A percentile compares a stretch with the other conserved stretches of the same genome.
phyloP scores from a whole-genome alignment of 2,113 vertebrate genomes.

The Callocephalon fimbriatum region DNA sequence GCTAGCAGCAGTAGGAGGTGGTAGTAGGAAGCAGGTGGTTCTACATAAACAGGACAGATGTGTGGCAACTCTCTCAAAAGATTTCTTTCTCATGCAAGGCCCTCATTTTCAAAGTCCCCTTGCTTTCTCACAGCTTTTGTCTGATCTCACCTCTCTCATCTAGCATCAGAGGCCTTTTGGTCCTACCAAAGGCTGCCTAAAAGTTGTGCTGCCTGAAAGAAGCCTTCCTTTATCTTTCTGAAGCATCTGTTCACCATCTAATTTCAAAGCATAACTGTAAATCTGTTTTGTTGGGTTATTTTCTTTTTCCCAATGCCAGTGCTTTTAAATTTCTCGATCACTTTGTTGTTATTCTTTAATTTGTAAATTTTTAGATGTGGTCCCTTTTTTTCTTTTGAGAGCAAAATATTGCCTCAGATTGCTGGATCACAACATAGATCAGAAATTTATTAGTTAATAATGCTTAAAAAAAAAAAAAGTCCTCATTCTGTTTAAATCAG shows the following conservation, averaged over 20 bases:
- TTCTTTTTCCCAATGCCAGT: not conserved
- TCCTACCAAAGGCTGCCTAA: slow-evolving; percentile 1
- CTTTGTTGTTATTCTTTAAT: slow-evolving; percentile 37
- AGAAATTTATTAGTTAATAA: slow-evolving; percentile 42
- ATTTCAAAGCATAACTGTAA: slow-evolving; percentile 55
- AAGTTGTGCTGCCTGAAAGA: slow-evolving; percentile 13
- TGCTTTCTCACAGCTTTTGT: not conserved
- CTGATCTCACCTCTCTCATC: slow-evolving; percentile 45
- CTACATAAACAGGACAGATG: not conserved
- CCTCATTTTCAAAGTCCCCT: slow-evolving; percentile 14
- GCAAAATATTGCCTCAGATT: slow-evolving; percentile 26
- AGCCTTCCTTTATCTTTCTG: slow-evolving; percentile 30
- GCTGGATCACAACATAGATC: slow-evolving; percentile 33
- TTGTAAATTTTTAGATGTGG: slow-evolving; percentile 6
- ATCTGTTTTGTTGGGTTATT: not conserved
- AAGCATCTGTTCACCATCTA: slow-evolving; percentile 38
- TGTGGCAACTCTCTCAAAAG: not conserved
- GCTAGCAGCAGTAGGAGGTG: not conserved
- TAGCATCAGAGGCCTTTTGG: slow-evolving; percentile 31
- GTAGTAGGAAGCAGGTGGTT: not conserved
- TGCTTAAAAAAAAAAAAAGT: not conserved
- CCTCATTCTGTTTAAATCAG: not conserved
- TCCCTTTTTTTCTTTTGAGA: not conserved
- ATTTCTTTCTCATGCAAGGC: not conserved
- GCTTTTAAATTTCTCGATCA: slow-evolving; percentile 2